Evolutionary conservation across 2,113 vertebrate genomes (phyloP).

Genomic region (rat (Rattus norvegicus)): DNA sequence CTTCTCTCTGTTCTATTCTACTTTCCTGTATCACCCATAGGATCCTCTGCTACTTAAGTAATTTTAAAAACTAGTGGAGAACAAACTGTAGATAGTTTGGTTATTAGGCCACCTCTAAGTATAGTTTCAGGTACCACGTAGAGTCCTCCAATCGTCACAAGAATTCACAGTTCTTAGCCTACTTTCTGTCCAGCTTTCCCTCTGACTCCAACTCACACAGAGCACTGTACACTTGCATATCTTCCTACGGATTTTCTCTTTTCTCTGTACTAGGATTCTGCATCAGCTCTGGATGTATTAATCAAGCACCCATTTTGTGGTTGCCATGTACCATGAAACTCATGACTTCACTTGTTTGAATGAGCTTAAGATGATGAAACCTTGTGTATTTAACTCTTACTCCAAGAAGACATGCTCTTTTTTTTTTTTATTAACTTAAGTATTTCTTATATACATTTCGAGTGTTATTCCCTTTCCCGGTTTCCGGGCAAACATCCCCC

Average conservation of each 20-base stretch:
- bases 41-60: not conserved
- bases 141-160: not conserved
- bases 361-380: not conserved
- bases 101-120: not conserved
- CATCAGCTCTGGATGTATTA: not conserved
- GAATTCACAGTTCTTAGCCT: not conserved
- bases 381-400: not conserved
- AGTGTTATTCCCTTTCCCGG: no score
- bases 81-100: not conserved
- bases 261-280: not conserved
- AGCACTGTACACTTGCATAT: not conserved
- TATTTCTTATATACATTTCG: no score
- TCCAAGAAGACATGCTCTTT: not conserved
- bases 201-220: not conserved
- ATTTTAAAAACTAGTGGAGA: not conserved
- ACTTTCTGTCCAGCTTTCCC: not conserved
- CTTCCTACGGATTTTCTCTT: not conserved
- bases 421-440: no score
- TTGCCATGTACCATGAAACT: not conserved
- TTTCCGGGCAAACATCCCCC: no score
- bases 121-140: not conserved
- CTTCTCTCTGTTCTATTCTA: not conserved
- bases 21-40: not conserved
- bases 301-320: not conserved
- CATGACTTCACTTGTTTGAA: not conserved